Evolutionary conservation across 1,140 invertebrate species (phyloP).

Genomic region (Eupeodes corollae): DNA sequence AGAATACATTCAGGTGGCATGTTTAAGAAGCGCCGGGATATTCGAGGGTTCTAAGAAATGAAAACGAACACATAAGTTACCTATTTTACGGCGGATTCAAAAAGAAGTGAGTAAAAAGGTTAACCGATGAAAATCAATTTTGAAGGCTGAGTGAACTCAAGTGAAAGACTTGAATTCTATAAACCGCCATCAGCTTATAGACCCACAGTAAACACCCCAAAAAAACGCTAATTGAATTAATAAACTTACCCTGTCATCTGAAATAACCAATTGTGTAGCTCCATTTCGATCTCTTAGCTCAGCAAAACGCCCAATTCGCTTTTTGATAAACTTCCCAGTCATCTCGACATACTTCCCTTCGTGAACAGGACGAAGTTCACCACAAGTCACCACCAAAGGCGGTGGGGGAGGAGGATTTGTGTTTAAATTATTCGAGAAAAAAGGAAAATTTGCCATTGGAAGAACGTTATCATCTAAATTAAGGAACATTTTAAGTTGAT

Average conservation of each 20-base stretch:
- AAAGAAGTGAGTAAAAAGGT: too few relatives aligned
- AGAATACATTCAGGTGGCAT: slow-evolving; percentile 36
- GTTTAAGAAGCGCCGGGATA: slow-evolving; percentile 35
- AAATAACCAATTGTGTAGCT: slow-evolving; percentile 37
- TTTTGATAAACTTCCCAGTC: slow-evolving; percentile 33
- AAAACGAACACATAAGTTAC: too few relatives aligned
- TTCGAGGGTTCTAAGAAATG: slow-evolving; percentile 30
- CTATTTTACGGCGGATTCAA: too few relatives aligned
- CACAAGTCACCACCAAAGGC: slow-evolving; percentile 30
- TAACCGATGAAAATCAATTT: too few relatives aligned
- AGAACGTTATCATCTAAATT: too few relatives aligned
- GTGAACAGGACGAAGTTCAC: slow-evolving; percentile 33
- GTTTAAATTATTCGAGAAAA: slow-evolving; percentile 25
- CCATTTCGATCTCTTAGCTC: slow-evolving; percentile 35
- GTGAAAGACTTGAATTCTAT: too few relatives aligned
- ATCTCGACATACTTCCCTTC: slow-evolving; percentile 34
- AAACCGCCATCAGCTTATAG: too few relatives aligned
- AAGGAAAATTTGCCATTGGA: too few relatives aligned
- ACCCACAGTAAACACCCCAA: too few relatives aligned
- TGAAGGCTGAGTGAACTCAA: too few relatives aligned
- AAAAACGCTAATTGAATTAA: background rate
- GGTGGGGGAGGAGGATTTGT: slow-evolving; percentile 33
- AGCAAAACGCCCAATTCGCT: slow-evolving; percentile 35
- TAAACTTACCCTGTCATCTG: slow-evolving; percentile 25
- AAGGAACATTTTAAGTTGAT: too few relatives aligned